Base-by-base conservation (phyloP, 1,140 invertebrate species). In the Drosophila takahashii region DNA sequence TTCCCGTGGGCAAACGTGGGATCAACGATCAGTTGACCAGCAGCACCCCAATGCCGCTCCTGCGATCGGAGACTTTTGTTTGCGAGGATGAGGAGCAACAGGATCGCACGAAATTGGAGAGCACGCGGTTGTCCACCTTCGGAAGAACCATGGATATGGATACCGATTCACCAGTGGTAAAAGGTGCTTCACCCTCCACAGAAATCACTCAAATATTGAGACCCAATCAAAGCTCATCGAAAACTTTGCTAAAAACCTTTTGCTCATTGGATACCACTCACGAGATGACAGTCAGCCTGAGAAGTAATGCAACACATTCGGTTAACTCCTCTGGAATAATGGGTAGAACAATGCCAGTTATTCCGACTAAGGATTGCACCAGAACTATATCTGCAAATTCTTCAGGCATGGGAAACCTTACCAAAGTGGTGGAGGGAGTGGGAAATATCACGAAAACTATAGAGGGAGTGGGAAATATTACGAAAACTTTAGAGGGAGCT, bases 41-140 rank as follows among this genome's bases (percentile, higher is more conserved):
- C 52, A 90, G 77, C 32, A 90, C 83, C 0, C 90, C 90, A 0
- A 74, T 77, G 54, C 64, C 86, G 0, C 62, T 91, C 0, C 62
- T 90, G 51, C 74, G 90, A 6, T 91, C 90, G 47, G 90, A 92
- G 39, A 92, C 91, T 4, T 92, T 92, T 80, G 80, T 92, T 0
- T 89, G 90, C 27, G 67, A 74, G 15, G 83, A 89, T 39, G 79
- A 80, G 26, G 53, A 64, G 42, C 67, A 70, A 36, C 7, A 50
- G 10, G 10, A 29, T 34, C 53, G 37, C 4, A 42, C 7, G 6
- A 58, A 50, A 11, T 13, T 87, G 70, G 71, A 79, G 41, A 59
- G 27, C 13, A 59, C 67, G 5, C 58, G 79, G 0, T 26, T 78
- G 4, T 78, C 79, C 16, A 58, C 22, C 11, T 83, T 85, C n/a